Base-by-base conservation (phyloP, 92 coral and sea anemone species). In the Hydrozoanthus gracilis region DNA sequence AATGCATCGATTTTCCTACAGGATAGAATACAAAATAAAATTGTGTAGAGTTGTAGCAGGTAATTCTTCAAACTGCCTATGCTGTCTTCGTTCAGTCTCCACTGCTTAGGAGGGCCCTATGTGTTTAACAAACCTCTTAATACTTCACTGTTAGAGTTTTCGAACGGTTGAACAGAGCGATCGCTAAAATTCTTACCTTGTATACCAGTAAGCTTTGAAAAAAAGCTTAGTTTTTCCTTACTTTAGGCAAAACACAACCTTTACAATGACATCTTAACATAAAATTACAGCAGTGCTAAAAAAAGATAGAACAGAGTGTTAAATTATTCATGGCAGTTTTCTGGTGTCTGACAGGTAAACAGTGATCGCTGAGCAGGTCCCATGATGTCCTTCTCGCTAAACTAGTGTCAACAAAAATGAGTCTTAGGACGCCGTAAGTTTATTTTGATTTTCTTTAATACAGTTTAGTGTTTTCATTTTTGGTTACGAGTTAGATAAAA, bases 321-420 rank as follows among this genome's bases (percentile, higher is more conserved):
- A 16, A 80, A 62, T 80, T 64, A 80, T 80, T 65, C 9, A 80
- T 16, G 14, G 44, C 17, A 17, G 64, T 64, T 76, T 80, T 66
- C 85, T 60, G 85, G 85, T 80, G 85, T 64, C 49, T 3, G 46
- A 17, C 85, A 62, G 85, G 85, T 80, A 70, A 80, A 47, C 50
- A n/a, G 20, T 48, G 61, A 62, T 80, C 74, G 0, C 4, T 65
- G 73, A n/a, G 66, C 74, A 65, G 85, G 85, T 80, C 48, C 44
- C 39, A 16, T 16, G 16, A 10, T 27, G 39, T 52, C 44, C 47
- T 17, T 35, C 27, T 76, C n/a, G 44, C 45, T 7, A 13, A 68
- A 7, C 4, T 2, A 12, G 13, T 35, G 13, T 11, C 73, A 68
- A 68, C 73, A 14, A 6, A 12, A 16, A 18, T 61, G 5, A 11